Evolutionary conservation across 2,888 invertebrate species (phyloP).

Genomic region (Chrysotoxum bicinctum): DNA sequence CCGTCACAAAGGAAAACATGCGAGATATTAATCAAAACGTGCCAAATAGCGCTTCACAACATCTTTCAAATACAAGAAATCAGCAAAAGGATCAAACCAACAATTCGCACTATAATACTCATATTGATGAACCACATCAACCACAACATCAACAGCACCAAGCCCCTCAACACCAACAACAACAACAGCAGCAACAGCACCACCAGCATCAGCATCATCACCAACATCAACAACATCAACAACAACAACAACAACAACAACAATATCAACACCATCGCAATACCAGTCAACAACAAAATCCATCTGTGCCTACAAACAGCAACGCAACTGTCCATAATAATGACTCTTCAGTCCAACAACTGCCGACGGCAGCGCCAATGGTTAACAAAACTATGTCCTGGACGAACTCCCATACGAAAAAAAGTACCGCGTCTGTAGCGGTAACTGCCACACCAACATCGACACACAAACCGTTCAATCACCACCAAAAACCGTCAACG

Average conservation of each 20-base stretch:
- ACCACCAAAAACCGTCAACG: conserved; percentile 80
- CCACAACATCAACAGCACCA: conserved; percentile 47
- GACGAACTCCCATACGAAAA: conserved; percentile 81
- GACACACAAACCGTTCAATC: conserved; percentile 81
- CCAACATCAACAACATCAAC: conserved; percentile 71
- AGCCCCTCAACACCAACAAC: conserved; percentile 71
- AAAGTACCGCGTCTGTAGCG: conserved; percentile 80
- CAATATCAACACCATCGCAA: conserved; percentile 47
- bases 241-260: conserved; percentile 68
- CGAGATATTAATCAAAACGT: conserved; percentile 73
- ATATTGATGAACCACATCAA: conserved; percentile 59
- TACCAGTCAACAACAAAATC: conserved; percentile 73
- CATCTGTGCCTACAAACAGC: conserved; percentile 52
- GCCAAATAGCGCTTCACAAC: conserved; percentile 71
- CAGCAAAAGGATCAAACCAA: conserved; percentile 52
- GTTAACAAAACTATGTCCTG: conserved; percentile 80
- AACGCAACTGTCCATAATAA: conserved; percentile 59
- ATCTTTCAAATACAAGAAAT: conserved; percentile 38
- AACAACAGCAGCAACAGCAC: conserved; percentile 73
- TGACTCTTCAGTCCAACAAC: conserved; percentile 58
- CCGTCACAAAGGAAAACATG: conserved; percentile 51
- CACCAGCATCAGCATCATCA: conserved; percentile 73
- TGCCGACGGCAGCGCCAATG: conserved; percentile 61
- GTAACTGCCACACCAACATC: conserved; percentile 81
- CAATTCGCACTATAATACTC: conserved; percentile 39